These are phyloP conservation scores for Saturnia japonica DNA, from an alignment of 2,888 invertebrate genomes.

Conservation along the genomic window DNA sequence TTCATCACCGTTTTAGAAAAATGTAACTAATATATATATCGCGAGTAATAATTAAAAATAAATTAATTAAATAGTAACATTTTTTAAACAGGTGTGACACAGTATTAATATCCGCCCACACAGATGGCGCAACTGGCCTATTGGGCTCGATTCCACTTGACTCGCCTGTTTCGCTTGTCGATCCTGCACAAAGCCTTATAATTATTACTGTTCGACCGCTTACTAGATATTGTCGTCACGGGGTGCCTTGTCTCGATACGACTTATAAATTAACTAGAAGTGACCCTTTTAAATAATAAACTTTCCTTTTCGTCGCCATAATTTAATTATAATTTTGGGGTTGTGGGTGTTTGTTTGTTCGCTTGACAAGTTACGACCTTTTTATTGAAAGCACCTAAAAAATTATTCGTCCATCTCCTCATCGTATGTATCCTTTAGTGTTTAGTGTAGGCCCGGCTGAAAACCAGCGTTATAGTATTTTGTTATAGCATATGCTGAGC, in stretches of 20 bases:
- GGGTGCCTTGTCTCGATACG: constrained; percentile 38
- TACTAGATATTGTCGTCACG: constrained; percentile 36
- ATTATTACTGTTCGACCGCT: constrained; percentile 39
- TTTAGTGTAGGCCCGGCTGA: too few species aligned
- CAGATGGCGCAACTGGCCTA: neutral
- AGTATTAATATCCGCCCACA: constrained; percentile 1
- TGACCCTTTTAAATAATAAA: neutral
- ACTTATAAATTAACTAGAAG: constrained; percentile 15
- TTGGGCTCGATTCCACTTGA: constrained; percentile 33
- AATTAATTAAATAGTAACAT: neutral
- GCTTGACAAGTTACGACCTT: neutral
- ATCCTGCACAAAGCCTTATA: constrained; percentile 37
- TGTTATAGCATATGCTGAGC: too few species aligned
- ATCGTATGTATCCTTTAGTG: too few species aligned
- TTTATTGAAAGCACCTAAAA: neutral
- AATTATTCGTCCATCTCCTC: too few species aligned
- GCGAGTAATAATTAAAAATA: neutral
- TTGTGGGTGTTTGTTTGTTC: neutral
- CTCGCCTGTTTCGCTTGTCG: constrained; percentile 33
- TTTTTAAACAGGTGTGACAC: constrained; percentile 7
- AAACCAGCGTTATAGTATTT: too few species aligned
- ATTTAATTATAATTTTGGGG: neutral
- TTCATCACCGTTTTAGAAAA: neutral
- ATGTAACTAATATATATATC: neutral
- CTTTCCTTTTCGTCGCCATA: neutral